A percentile compares a stretch with the other conserved stretches of the same genome.
These are phyloP conservation scores for Enchytraeus crypticus DNA, from an alignment of 2,888 invertebrate genomes.

Conservation along the genomic window DNA sequence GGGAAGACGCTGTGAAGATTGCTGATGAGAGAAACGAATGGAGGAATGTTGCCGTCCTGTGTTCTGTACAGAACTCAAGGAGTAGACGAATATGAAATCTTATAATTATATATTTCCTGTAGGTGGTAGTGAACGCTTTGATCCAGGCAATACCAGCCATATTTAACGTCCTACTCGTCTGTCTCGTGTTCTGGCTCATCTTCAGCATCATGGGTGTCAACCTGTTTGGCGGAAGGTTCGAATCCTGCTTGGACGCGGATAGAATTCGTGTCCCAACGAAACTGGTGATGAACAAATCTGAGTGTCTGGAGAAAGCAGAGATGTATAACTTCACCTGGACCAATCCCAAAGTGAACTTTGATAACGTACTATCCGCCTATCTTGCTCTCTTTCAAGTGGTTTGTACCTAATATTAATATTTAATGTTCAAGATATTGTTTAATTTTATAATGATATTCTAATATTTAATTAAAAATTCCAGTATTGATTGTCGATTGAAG, in stretches of 20 bases:
- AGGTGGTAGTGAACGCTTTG: constrained; percentile 83
- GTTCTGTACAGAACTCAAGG: too few relatives aligned
- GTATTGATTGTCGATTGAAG: too few relatives aligned
- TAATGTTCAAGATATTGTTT: neutral
- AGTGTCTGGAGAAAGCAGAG: constrained; percentile 57
- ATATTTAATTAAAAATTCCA: too few relatives aligned
- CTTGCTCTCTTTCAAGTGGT: constrained; percentile 90
- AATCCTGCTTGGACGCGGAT: constrained; percentile 35
- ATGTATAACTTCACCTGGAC: constrained; percentile 74
- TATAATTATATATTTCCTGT: neutral
- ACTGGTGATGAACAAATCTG: constrained; percentile 75
- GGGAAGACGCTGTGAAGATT: too few relatives aligned
- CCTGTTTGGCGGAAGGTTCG: constrained; percentile 64
- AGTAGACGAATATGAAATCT: too few relatives aligned
- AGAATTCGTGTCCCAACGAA: constrained; percentile 67
- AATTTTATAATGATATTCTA: neutral
- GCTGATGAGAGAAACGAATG: too few relatives aligned
- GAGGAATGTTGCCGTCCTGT: too few relatives aligned
- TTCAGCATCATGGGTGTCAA: constrained; percentile 99
- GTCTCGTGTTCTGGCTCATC: constrained; percentile 98
- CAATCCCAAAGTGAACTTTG: constrained; percentile 94
- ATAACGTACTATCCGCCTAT: constrained; percentile 93
- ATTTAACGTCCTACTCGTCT: constrained; percentile 97
- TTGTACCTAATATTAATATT: neutral
- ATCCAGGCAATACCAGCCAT: constrained; percentile 98